Conservation (phyloP, 2,888 invertebrate genomes). For the Drosophila niveifrons region DNA sequence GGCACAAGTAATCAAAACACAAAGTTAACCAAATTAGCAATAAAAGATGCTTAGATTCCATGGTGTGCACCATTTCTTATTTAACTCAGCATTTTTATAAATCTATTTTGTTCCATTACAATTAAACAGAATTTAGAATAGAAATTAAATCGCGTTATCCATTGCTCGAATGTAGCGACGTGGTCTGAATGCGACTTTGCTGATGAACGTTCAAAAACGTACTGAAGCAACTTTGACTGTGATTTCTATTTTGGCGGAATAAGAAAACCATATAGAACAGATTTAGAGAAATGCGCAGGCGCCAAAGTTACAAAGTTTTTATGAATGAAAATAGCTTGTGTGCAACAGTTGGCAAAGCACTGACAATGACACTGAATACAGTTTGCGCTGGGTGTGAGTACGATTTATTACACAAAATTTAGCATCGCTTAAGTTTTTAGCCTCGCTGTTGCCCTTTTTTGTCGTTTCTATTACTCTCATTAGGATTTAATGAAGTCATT, state of each 20-base stretch:
- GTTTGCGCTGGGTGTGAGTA: neutral
- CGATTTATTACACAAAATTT: neutral
- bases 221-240: conserved; percentile 69
- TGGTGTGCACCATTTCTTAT: neutral
- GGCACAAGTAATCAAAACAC: conserved; percentile 7
- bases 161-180: neutral
- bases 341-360: conserved; percentile 69
- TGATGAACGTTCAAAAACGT: conserved; percentile 71
- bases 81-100: conserved; percentile 22
- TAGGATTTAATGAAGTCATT: too few relatives aligned
- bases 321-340: conserved; percentile 65
- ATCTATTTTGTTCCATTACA: too few relatives aligned
- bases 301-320: conserved; percentile 44
- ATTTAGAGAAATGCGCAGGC: conserved; percentile 59
- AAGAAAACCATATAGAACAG: conserved; percentile 31
- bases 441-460: too few relatives aligned
- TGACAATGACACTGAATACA: conserved; percentile 57
- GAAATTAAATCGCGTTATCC: conserved; percentile 3
- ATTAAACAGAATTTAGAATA: too few relatives aligned
- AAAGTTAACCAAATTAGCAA: conserved; percentile 11
- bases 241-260: conserved; percentile 67
- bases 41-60: conserved; percentile 13
- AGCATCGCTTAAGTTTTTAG: too few relatives aligned
- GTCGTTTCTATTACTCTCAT: too few relatives aligned
- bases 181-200: conserved; percentile 43